A percentile compares a stretch with the other conserved stretches of the same genome.
These are phyloP conservation scores for Acrocephalus scirpaceus DNA, from an alignment of 2,797 vertebrate genomes.

Conservation along the genomic window DNA sequence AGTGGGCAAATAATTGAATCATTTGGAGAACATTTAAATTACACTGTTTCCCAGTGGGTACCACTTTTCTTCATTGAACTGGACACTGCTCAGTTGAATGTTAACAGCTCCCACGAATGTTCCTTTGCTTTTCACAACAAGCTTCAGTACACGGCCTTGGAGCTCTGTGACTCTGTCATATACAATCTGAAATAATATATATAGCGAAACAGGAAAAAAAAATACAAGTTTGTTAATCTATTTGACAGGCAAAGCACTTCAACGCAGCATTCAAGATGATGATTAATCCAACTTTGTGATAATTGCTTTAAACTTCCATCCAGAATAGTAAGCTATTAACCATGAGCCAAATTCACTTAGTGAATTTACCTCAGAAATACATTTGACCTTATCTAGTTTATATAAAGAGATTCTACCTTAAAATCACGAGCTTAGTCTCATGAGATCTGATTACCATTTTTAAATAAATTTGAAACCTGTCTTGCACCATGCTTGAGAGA, in stretches of 20 bases:
- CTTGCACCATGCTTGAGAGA: neutral
- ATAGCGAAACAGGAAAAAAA: neutral
- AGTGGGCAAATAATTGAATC: conserved; percentile 42
- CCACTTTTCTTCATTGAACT: conserved; percentile 80
- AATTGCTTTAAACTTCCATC: neutral
- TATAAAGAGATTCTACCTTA: neutral
- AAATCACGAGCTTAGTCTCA: neutral
- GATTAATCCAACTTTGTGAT: neutral
- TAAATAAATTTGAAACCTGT: neutral
- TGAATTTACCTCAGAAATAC: neutral
- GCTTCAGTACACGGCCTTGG: conserved; percentile 78
- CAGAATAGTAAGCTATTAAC: neutral
- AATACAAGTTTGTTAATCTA: neutral
- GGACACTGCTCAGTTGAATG: conserved; percentile 75
- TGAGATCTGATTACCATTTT: neutral
- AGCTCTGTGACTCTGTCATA: conserved; percentile 75
- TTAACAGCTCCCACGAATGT: conserved; percentile 80
- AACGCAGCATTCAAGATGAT: neutral
- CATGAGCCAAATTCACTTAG: neutral
- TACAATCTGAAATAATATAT: conserved; percentile 75
- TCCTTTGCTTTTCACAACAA: conserved; percentile 86
- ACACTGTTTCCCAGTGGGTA: conserved; percentile 79
- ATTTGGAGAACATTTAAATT: conserved; percentile 56
- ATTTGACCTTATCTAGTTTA: neutral
- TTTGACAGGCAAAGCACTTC: neutral